Base-by-base conservation (phyloP, 1,140 invertebrate species). In the Drosophila nasuta region DNA sequence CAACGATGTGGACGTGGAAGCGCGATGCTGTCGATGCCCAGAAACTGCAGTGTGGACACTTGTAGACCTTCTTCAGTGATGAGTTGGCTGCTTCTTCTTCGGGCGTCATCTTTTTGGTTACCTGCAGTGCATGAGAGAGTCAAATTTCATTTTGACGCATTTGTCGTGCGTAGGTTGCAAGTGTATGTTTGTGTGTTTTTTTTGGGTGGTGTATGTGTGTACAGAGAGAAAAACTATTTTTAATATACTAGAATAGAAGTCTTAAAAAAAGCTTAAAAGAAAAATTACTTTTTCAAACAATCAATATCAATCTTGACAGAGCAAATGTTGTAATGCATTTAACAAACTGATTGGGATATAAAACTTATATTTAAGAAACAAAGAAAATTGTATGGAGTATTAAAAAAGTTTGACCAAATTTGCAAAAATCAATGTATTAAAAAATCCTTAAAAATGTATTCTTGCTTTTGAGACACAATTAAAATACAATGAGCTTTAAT, bases 1-100 rank as follows among this genome's bases (percentile, higher is more conserved):
- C 97, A 17, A 98, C 97, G 77, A 98, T 97, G 93, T 98, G 97
- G 15, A 98, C 97, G 92, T 98, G 97, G 93, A 98, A 98, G 75
- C 97, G 94, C 33, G 97, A 97, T n/a, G 97, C 97, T 17, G 96
- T 97, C 8, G 96, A 96, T 15, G 97, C 96, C 96, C 97, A 98
- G 93, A 98, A 98, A 59, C 95, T 95, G 93, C 97, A 98, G 92
- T 97, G 96, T 1, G 97, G 97, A 93, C 97, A 98, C 93, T 97
- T 97, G 93, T 97, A 98, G 59, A 97, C 96, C 90, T 95, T 95
- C 79, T 95, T 94, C 49, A 93, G 69, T 82, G 92, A 91, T 86
- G 91, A 91, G 92, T 92, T 92, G 81, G 91, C 90, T 72, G 85
- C 89, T 91, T 93, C 91, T 25, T 93, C 92, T 56, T 88, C 91